Evolutionary conservation across 2,888 invertebrate species (phyloP), one percentile per base, ranked within the genome.

Genomic region (Ophion costatus): DNA sequence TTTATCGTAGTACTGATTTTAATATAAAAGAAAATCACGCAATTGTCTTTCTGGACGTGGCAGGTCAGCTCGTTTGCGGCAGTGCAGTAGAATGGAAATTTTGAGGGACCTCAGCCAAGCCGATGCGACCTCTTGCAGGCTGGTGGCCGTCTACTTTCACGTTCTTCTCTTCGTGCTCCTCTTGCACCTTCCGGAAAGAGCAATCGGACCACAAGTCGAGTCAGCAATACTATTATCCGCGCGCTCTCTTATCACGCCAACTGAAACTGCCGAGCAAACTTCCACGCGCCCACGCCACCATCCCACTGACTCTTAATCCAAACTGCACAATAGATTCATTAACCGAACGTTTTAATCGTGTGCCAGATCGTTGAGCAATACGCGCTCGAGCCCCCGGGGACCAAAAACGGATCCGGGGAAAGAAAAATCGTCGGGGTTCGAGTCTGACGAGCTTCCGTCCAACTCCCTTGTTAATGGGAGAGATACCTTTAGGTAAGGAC

Each of bases 151-250:
- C 22, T 70, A 66, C 64, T 56, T 57, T 67, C 67, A 57, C 73
- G 45, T 64, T 69, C 67, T 74, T 45, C 45, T 17, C 11, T 45
- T 45, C 69, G 51, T 63, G 76, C 38, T 67, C 59, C 33, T 38
- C 38, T 22, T 45, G 42, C 38, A 64, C 51, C 38, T 77, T 75
- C 63, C 67, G 71, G 57, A 63, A 70, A 74, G 80, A 14, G 24
- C 22, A 14, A 29, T 22, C 70, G 59, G 78, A 87, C 86, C 84
- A 84, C 85, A 86, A 83, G 89, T 88, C 88, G 90, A 90, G 89
- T 91, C 91, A 90, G 90, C 90, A 89, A 87, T 90, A 89, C 89
- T 79, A 89, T 90, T 89, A 88, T 87, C 87, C 79, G 20, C 57
- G 69, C 88, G 51, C 51, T 51, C 51, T 88, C 89, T 90, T 90